Evolutionary conservation across 2,888 invertebrate species (phyloP), one percentile per base, ranked within the genome.

Genomic region (Stramonita haemastoma): DNA sequence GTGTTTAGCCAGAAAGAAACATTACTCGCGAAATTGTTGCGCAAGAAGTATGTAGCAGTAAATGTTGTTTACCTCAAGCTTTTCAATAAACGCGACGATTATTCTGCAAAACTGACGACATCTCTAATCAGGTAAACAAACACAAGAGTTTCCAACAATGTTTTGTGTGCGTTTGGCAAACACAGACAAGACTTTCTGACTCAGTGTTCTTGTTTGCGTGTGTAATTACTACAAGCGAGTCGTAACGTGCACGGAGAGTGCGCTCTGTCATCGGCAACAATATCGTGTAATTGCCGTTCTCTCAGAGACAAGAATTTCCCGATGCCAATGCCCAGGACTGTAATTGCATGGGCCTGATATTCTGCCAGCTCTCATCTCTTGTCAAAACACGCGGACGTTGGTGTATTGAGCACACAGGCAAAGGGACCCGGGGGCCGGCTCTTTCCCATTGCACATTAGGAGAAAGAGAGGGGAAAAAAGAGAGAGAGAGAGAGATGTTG

Each of bases 301-400:
- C 81, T n/a, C 26, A 22, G 26, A 83, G 36, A 46, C 29, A 83
- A 83, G 29, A 36, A 26, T 83, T 46, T 46, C 46, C 46, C 46
- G 46, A 83, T 83, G 81, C 81, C 79, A 29, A 46, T 1, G 6
- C 81, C 81, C 81, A 46, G 26, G 81, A 22, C 81, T 29, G 81
- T 83, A 83, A 83, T 46, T 83, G 26, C 81, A 46, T 26, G 46
- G 81, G 22, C 81, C 77, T 34, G 77, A 79, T 32, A 79, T 13
- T 79, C 77, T 32, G 77, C 77, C 81, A 83, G 29, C 36, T 83
- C 81, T 11, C 66, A 13, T 26, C 36, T 46, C 46, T 83, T 36
- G 36, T 46, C 81, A 46, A 46, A 83, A 29, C 46, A 29, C 26
- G 36, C 81, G 22, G 66, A 17, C 17, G 17, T 66, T 46, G 46